Base-by-base conservation (phyloP, 2,888 invertebrate species). In the Clivina fossor region DNA sequence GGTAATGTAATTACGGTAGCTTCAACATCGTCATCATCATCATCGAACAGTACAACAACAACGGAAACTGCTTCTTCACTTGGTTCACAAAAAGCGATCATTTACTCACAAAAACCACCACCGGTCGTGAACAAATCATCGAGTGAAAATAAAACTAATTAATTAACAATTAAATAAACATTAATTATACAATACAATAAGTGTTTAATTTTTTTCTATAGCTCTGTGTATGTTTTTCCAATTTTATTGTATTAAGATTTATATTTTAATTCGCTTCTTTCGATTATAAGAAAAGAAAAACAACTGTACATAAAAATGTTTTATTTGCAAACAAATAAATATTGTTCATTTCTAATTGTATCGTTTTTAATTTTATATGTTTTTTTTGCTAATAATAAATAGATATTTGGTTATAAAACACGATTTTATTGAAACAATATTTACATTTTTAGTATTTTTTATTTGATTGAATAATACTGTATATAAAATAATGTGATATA, bases 1-100 rank as follows among this genome's bases (percentile, higher is more conserved):
- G 61, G 60, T 28, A 64, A 62, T 56, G 38, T 65, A 37, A 41
- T 62, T 20, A 60, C 64, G 9, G 61, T 62, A 22, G 55, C 64
- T 20, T 60, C 65, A 16, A 60, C 66, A 13, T n/a, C n/a, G n/a
- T n/a, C n/a, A n/a, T n/a, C n/a, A n/a, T n/a, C n/a, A n/a, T 59
- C 65, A 13, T 33, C 26, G 8, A 53, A 26, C 22, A 49, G 19
- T 22, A 35, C 13, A 11, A 55, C 55, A 11, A 35, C 47, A 18
- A 46, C 46, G n/a, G n/a, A n/a, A n/a, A 55, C 55, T 22, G 47
- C 26, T 9, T 9, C 47, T 4, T n/a, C n/a, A n/a, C n/a, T n/a
- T n/a, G 38, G 38, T 7, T n/a, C 55, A 7, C 55, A 46, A 40
- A 55, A 55, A 47, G 28, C 55, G 9, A 47, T 47, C 9, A 47